These are phyloP conservation scores for Brachypteracias leptosomus DNA, from an alignment of 2,113 vertebrate species.

Conservation along the genomic window DNA sequence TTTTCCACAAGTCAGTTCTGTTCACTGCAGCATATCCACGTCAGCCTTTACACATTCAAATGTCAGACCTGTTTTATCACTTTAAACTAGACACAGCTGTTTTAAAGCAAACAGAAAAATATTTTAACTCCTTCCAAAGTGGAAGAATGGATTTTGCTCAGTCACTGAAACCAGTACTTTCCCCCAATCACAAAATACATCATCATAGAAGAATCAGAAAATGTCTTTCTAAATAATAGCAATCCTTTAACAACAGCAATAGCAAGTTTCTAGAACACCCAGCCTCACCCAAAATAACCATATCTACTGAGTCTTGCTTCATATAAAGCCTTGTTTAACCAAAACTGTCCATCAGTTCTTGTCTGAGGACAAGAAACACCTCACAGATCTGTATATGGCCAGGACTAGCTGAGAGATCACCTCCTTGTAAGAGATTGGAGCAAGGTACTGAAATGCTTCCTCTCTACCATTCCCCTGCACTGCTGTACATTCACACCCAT, in stretches of 20 bases:
- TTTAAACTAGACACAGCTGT: background rate
- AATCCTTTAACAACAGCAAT: background rate
- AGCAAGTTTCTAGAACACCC: background rate
- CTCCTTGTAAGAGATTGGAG: background rate
- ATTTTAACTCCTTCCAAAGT: background rate
- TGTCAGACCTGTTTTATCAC: background rate
- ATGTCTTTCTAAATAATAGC: background rate
- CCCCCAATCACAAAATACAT: background rate
- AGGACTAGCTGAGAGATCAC: background rate
- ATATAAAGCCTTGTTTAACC: background rate
- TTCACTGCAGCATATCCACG: background rate
- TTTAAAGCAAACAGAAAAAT: background rate
- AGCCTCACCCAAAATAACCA: background rate
- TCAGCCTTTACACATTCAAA: background rate
- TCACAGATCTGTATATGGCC: background rate
- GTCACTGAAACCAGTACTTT: background rate
- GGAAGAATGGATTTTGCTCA: background rate
- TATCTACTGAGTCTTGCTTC: background rate
- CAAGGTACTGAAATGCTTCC: background rate
- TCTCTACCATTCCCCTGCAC: background rate
- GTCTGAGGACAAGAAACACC: background rate
- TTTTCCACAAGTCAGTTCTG: background rate
- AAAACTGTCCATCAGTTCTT: background rate
- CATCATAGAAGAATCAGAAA: background rate
- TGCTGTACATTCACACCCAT: rapidly evolving